Evolutionary conservation across 1,140 invertebrate genomes (phyloP).

Genomic region (Sinella curviseta): DNA sequence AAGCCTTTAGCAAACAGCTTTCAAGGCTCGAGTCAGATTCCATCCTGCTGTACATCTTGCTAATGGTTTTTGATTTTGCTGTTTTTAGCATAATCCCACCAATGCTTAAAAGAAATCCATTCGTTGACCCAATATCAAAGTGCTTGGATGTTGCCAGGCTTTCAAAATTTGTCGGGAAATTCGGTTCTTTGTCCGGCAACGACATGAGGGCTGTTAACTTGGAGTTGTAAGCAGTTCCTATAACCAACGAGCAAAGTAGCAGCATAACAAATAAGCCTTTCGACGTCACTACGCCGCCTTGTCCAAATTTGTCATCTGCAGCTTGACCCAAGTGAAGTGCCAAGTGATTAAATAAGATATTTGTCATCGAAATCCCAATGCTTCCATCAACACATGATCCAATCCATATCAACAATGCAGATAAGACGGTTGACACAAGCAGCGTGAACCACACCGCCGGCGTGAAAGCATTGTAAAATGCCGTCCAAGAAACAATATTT

Average conservation of each 20-base stretch:
- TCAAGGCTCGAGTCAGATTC: neutral
- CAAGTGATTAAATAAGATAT: neutral
- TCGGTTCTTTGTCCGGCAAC: neutral
- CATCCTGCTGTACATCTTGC: neutral
- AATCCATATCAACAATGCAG: neutral
- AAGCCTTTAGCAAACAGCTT: neutral
- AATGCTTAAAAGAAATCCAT: neutral
- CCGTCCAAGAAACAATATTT: neutral
- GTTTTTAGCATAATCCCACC: no score
- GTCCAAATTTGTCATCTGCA: neutral
- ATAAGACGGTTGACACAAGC: neutral
- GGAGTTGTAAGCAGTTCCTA: slow-evolving; percentile 10
- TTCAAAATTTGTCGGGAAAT: neutral
- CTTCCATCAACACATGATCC: neutral
- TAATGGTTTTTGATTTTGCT: neutral
- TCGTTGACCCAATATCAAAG: neutral
- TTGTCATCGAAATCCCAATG: neutral
- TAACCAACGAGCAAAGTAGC: neutral
- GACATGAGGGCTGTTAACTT: neutral
- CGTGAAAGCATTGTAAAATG: neutral
- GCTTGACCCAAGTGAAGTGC: neutral
- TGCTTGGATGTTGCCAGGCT: neutral
- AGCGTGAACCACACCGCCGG: neutral
- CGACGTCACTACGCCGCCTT: neutral
- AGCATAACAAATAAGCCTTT: neutral